Base-by-base conservation (phyloP, 1,140 invertebrate genomes). In the Anoplolepis gracilipes region DNA sequence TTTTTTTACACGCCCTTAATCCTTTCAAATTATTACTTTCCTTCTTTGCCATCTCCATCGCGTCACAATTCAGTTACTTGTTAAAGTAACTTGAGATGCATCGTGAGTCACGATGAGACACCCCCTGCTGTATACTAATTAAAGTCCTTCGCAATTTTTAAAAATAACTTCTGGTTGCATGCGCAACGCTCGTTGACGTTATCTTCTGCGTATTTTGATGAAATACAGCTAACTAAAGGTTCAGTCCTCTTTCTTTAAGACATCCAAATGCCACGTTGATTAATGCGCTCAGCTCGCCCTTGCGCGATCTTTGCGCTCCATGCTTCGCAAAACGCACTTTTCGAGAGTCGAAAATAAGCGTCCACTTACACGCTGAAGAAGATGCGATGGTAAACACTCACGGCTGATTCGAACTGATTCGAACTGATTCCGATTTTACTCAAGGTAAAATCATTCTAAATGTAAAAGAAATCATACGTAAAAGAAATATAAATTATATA, bases 341-440 rank as follows among this genome's bases (percentile, higher is more conserved):
- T 33, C 79, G 72, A 64, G 73, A 64, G 82, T 82, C 59, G 73
- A 62, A 77, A 84, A 84, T 76, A 84, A 84, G 81, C 73, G 59
- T 33, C 46, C 22, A 39, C 67, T 82, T 16, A 39, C 39, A 25
- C 36, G 36, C 11, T 19, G 36, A 28, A 25, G 36, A 42, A 8
- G 39, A 77, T 19, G 57, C 57, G 53, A 61, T 22, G 76, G 69
- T 79, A 79, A 79, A 79, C 30, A 77, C 28, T 25, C 76, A 2
- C 8, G 59, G n/a, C n/a, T n/a, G n/a, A n/a, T 49, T 19, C 19
- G 30, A 19, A 28, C 36, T n/a, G n/a, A 8, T 73, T 59, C 59
- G 10, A 79, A 36, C 5, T 30, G 46, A 8, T 33, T 46, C 75
- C n/a, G 33, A 28, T 42, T 42, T 42, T 42, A 42, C 0, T 49